Evolutionary conservation across 2,888 invertebrate species (phyloP), one percentile per base, ranked within the genome.

Genomic region (Sphaerophoria taeniata): DNA sequence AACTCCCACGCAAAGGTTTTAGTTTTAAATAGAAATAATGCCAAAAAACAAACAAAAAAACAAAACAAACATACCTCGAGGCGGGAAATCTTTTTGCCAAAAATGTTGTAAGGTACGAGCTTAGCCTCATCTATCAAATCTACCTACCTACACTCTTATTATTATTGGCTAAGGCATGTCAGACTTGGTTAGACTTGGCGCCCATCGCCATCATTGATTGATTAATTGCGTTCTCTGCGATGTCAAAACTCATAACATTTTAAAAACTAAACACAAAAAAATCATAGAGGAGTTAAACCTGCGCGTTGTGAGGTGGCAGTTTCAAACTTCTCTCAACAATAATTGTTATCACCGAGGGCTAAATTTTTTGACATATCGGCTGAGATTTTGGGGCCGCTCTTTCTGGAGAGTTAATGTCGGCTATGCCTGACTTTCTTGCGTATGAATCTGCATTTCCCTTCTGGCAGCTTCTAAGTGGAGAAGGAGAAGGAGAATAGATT

Each of bases 171-270:
- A 4, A 7, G 61, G 16, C 36, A 39, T 71, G 14, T 53, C 39
- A 53, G 51, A 67, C 39, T 51, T 60, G 16, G 63, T n/a, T 51
- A 45, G 70, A 47, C 34, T 39, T 51, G 73, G 84, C 71, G 84
- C 61, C 79, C 79, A 84, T 75, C 71, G 55, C 79, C 71, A 78
- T 79, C 75, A 67, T 67, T 84, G 79, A 84, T 84, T 84, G 84
- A 84, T 84, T 79, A 79, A 84, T 84, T 67, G 71, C 71, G 39
- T 56, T 60, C 75, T 72, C 61, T 34, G 49, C 61, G 53, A 72
- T 84, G 71, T 79, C 84, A 84, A 80, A 80, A 79, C 51, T 53
- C 47, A 70, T 56, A 11, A 12, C 53, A 83, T 65, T 71, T 71
- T 45, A 65, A 67, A 60, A 74, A 60, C 65, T 74, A 49, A 24